Base-by-base conservation (phyloP, 2,113 vertebrate genomes). In the Nipponia nippon region DNA sequence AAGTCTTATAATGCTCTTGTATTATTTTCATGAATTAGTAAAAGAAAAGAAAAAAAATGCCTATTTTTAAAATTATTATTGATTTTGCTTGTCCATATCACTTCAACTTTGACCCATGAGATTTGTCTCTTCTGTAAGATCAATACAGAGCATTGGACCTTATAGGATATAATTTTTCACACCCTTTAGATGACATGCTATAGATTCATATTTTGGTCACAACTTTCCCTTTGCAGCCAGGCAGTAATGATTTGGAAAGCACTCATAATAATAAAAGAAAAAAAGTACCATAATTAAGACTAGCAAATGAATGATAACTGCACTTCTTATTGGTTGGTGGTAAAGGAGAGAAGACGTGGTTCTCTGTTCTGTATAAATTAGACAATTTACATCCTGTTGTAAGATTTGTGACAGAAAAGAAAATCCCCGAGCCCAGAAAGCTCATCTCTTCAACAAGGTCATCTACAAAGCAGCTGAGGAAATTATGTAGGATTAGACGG, bases 1-100 rank as follows among this genome's bases (percentile, higher is more conserved):
- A 71, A 75, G 27, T 72, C 65, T 90, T 90, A 72, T 4, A 7
- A 59, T 49, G 7, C 8, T 87, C 20, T 67, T 55, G 42, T 61
- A 9, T 91, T 94, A 85, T 93, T 95, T 90, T 85, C 44, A 93
- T 92, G 86, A 97, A 97, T 95, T 95, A 89, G 72, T 95, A 96
- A 95, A 82, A 92, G 56, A 90, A 95, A 91, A 77, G 20, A 9
- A 27, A 93, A 93, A 93, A 93, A 96, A 93, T 9, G 34, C 12
- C 65, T 95, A 65, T 95, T 97, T 97, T 95, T 21, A 46, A 97
- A 97, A 97, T 97, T 89, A 95, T 97, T 97, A 97, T 97, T 89
- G 96, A 97, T 97, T 97, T 95, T 97, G 15, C 76, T 92, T 93
- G 83, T 94, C 80, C 61, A 53, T 89, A 96, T 91, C 94, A 95